Conservation (phyloP, 2,888 invertebrate species). For the Unio delphinus region DNA sequence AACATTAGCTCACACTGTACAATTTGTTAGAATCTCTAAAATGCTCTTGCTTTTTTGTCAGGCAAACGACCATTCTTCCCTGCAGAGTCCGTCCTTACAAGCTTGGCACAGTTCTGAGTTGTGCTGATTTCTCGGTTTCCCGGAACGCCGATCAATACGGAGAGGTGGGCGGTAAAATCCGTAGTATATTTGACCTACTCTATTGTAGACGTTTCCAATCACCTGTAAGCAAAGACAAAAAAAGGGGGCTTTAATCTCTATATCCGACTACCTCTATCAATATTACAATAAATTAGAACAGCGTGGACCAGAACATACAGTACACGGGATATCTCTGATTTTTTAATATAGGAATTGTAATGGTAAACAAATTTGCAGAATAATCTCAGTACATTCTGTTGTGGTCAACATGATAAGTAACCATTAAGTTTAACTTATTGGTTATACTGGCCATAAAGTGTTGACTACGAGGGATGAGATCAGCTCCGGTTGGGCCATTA, state of each 20-base stretch:
- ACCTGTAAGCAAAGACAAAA: slow-evolving; percentile 60
- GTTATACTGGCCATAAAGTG: no score
- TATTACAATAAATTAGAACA: not conserved
- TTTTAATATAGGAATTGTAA: no score
- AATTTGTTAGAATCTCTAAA: no score
- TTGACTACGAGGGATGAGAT: no score
- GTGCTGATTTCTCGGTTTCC: slow-evolving; percentile 73
- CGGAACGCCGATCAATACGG: slow-evolving; percentile 69
- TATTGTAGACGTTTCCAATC: slow-evolving; percentile 71
- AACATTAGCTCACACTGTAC: no score
- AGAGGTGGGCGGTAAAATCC: slow-evolving; percentile 71
- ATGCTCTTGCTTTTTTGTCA: slow-evolving; percentile 30
- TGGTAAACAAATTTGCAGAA: no score
- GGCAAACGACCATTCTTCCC: slow-evolving; percentile 64
- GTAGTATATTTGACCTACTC: slow-evolving; percentile 72
- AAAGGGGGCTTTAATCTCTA: not conserved
- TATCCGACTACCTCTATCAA: not conserved
- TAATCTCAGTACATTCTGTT: no score
- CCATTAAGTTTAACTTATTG: no score
- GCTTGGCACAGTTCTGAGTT: slow-evolving; percentile 73
- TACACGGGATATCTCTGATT: no score
- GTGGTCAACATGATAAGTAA: no score
- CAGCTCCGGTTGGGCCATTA: no score
- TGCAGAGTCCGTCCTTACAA: slow-evolving; percentile 70
- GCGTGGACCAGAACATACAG: no score